Conservation (phyloP, 2,888 invertebrate species). For the Neoascia interrupta region DNA sequence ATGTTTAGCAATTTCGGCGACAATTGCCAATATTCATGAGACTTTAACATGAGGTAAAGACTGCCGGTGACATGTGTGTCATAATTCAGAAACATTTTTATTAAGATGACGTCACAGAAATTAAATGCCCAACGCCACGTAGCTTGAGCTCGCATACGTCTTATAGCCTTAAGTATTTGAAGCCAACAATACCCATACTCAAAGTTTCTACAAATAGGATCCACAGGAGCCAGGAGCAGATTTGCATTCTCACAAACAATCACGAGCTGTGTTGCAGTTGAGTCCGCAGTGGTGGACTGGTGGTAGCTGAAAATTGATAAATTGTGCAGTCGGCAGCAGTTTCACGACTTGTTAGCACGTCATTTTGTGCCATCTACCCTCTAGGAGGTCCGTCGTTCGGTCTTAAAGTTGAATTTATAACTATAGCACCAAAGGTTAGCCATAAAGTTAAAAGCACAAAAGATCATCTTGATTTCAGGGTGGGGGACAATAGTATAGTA, state of each 20-base stretch:
- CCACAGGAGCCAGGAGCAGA: not conserved
- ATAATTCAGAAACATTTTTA: constrained; percentile 36
- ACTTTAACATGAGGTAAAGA: constrained; percentile 14
- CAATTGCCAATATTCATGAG: not conserved
- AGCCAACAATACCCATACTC: not conserved
- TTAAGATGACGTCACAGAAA: constrained; percentile 49
- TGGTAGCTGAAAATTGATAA: constrained; percentile 50
- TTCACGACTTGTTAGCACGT: constrained; percentile 69
- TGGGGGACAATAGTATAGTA: not conserved
- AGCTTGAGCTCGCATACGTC: constrained; percentile 40
- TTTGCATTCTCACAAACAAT: constrained; percentile 17
- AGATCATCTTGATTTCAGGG: constrained; percentile 30
- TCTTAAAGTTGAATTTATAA: not conserved
- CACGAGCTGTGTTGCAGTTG: constrained; percentile 7
- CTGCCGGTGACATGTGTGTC: constrained; percentile 3
- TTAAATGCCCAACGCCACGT: constrained; percentile 33
- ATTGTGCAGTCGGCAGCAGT: constrained; percentile 63
- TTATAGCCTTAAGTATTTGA: constrained; percentile 37
- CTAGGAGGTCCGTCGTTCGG: constrained; percentile 31
- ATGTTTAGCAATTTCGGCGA: constrained; percentile 5
- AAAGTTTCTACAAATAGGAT: not conserved
- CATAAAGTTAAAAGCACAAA: constrained; percentile 36
- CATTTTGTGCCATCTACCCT: constrained; percentile 55
- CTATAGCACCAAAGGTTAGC: constrained; percentile 46
- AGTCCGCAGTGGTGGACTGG: not conserved